Evolutionary conservation across 2,797 vertebrate genomes (phyloP).

Genomic region (Poeciliopsis gracilis): DNA sequence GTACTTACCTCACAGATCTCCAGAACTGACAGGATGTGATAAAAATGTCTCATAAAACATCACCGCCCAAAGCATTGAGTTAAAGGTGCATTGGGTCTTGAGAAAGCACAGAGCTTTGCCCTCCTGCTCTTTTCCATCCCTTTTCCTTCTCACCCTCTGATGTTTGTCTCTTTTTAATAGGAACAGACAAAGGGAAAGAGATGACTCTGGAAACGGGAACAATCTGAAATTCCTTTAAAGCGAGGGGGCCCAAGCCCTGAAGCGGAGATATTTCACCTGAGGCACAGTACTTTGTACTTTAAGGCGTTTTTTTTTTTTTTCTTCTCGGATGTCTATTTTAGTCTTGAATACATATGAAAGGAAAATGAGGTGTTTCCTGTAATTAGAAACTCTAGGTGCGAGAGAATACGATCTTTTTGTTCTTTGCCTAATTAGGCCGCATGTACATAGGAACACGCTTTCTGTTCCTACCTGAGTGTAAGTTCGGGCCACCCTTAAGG

Average conservation of each 20-base stretch:
- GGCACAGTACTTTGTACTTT: conserved; percentile 75
- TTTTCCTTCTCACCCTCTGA: conserved; percentile 17
- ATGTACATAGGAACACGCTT: conserved; percentile 71
- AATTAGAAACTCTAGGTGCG: conserved; percentile 74
- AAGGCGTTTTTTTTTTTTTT: conserved; percentile 38
- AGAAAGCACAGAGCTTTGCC: conserved; percentile 27
- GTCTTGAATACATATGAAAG: conserved; percentile 80
- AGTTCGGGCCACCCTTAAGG: conserved; percentile 75
- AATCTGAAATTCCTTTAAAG: conserved; percentile 50
- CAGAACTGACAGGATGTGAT: conserved; percentile 61
- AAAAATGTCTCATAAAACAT: conserved; percentile 44
- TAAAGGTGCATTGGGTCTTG: conserved; percentile 31
- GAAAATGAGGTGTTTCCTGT: conserved; percentile 77
- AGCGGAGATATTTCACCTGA: conserved; percentile 71
- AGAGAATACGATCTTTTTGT: conserved; percentile 74
- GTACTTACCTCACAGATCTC: conserved; percentile 42
- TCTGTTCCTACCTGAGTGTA: conserved; percentile 72
- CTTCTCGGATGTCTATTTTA: conserved; percentile 68
- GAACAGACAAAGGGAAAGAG: conserved; percentile 43
- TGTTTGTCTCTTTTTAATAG: conserved; percentile 30
- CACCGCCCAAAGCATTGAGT: conserved; percentile 17
- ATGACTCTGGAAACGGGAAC: conserved; percentile 38
- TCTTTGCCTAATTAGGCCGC: conserved; percentile 76
- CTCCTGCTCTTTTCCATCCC: conserved; percentile 13
- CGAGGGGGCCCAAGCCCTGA: conserved; percentile 60